Percentiles rank a stretch among this genome's conserved stretches.
Evolutionary conservation across 2,113 vertebrate genomes (phyloP).

Genomic region (Otus sunia): DNA sequence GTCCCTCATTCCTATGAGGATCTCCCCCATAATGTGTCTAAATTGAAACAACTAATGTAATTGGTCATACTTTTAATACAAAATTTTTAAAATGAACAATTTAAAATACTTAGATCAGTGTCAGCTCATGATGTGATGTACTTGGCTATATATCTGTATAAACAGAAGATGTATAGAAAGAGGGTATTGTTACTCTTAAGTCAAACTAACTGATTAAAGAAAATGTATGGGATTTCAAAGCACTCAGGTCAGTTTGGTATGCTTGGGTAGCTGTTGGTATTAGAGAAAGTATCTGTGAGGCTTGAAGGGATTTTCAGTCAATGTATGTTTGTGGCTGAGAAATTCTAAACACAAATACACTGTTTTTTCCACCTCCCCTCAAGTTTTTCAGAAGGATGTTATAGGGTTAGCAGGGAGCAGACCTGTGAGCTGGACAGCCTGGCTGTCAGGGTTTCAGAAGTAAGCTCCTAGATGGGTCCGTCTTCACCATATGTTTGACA

Average conservation of each 20-base stretch:
- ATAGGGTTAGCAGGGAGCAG: not conserved
- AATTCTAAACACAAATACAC: not conserved
- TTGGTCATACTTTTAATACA: not conserved
- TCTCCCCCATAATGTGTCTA: not conserved
- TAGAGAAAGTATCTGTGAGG: not conserved
- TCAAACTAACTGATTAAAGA: not conserved
- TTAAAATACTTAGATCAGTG: not conserved
- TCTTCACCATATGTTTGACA: not conserved
- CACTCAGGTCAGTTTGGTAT: not conserved
- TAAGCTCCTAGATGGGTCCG: rapidly evolving
- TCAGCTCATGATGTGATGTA: not conserved
- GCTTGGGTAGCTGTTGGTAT: not conserved
- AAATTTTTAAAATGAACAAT: not conserved
- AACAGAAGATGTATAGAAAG: not conserved
- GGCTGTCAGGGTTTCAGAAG: not conserved
- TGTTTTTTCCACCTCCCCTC: not conserved
- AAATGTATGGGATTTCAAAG: not conserved
- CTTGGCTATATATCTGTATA: not conserved
- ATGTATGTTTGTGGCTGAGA: not conserved
- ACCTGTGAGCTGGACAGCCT: not conserved
- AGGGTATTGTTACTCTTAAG: not conserved
- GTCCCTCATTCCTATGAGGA: not conserved
- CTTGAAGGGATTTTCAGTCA: not conserved
- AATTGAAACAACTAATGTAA: not conserved
- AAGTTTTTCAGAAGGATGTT: not conserved